A percentile compares a stretch with the other conserved stretches of the same genome.
phyloP scores from a whole-genome alignment of 2,797 vertebrate genomes.

The Morelia viridis region DNA sequence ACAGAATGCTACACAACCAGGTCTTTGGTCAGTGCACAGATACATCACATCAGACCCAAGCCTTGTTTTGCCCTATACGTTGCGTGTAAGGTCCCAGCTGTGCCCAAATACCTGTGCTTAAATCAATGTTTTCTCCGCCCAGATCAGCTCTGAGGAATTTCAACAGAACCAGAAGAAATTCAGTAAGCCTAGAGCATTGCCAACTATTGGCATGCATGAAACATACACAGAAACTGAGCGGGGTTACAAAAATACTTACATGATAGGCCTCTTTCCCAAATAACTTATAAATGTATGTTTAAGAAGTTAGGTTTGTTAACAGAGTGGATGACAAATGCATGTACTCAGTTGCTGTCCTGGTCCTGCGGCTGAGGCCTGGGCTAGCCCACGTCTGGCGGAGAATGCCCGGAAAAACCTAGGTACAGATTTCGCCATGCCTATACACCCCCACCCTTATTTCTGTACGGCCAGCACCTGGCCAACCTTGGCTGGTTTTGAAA shows the following conservation, averaged over 20 bases:
- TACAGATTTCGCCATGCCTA: background rate
- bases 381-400: background rate
- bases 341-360: background rate
- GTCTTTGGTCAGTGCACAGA: background rate
- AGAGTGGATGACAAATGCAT: too few species aligned
- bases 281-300: constrained; percentile 10
- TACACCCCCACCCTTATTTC: background rate
- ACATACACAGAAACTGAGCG: too few species aligned
- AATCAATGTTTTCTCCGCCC: too few species aligned
- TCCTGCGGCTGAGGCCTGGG: background rate
- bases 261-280: background rate
- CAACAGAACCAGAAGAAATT: background rate
- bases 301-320: background rate
- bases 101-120: background rate
- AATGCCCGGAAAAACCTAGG: constrained; percentile 1
- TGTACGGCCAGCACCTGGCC: background rate
- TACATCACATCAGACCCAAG: background rate
- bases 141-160: background rate
- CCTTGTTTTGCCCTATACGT: background rate
- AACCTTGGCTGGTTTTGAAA: too few species aligned
- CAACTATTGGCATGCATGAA: too few species aligned
- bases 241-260: background rate
- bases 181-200: background rate
- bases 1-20: background rate
- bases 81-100: background rate